Base-by-base conservation (phyloP, 2,888 invertebrate species). In the Octonoba sinensis region DNA sequence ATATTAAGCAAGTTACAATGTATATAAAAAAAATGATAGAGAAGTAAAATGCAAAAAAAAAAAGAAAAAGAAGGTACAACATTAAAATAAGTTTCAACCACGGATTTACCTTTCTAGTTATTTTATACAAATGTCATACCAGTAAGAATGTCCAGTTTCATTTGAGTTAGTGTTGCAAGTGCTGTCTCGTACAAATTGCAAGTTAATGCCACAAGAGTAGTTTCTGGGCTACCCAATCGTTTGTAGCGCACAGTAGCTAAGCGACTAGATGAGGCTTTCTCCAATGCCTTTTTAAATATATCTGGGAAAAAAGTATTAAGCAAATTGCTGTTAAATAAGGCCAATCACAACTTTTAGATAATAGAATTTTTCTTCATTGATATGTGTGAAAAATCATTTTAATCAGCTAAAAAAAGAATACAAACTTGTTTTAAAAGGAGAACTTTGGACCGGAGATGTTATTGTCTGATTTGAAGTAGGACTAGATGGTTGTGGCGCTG, bases 101-200 rank as follows among this genome's bases (percentile, higher is more conserved):
- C 11, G 1, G 11, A 36, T 36, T 36, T 36, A 36, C 11, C 3
- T 36, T 36, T 36, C 11, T 36, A 36, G 36, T 8, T 36, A 36
- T 36, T 36, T 36, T 36, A 4, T 1, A 4, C 3, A 36, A 36
- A 36, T 1, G 6, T 20, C n/a, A 75, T 85, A 94, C 96, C 96
- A 87, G 97, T 96, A 70, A 98, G 90, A 88, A 99, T 97, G 88
- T 97, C 96, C 79, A 96, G 91, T 88, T 94, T 93, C 86, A 98
- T 91, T 89, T 97, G 96, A 3, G 95, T 93, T 87, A 99, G 91
- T 0, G 97, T 97, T 85, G 93, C 93, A 79, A 98, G 90, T 16
- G 96, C 95, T 0, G 94, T 95, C 89, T 96, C 95, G 89, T 97
- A 99, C 90, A 99, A 92, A 22, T 94, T 93, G 89, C 97, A 97